Evolutionary conservation across 2,888 invertebrate genomes (phyloP).

Genomic region (Drosophila fulvimacula): DNA sequence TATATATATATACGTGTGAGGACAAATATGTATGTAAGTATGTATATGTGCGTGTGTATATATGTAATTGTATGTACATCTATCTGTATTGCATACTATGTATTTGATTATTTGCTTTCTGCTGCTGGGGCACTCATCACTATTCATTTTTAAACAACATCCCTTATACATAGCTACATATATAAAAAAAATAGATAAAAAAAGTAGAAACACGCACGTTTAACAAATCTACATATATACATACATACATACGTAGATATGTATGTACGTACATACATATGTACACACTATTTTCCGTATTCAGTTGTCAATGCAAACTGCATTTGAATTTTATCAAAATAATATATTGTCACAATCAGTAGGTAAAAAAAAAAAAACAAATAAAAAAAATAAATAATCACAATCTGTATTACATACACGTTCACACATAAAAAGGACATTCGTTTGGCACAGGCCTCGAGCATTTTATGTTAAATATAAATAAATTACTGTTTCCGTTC

Average conservation of each 20-base stretch:
- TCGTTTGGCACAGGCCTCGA: slow-evolving; percentile 65
- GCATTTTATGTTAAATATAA: slow-evolving; percentile 59
- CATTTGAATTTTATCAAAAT: slow-evolving; percentile 41
- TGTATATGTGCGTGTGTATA: slow-evolving; percentile 2
- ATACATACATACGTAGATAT: neutral
- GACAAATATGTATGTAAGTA: slow-evolving; percentile 7
- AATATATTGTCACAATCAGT: slow-evolving; percentile 42
- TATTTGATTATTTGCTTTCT: slow-evolving; percentile 32
- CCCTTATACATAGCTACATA: slow-evolving; percentile 24
- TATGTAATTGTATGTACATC: slow-evolving; percentile 17
- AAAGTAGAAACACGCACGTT: slow-evolving; percentile 33
- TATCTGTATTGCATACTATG: slow-evolving; percentile 23
- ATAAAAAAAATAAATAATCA: slow-evolving; percentile 13
- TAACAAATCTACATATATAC: neutral
- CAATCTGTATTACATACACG: slow-evolving; percentile 48
- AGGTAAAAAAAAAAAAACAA: slow-evolving; percentile 19
- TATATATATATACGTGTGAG: slow-evolving; percentile 3
- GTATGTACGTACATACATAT: slow-evolving; percentile 23
- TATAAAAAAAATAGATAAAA: slow-evolving; percentile 31
- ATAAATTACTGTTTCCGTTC: slow-evolving; percentile 58
- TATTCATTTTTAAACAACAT: slow-evolving; percentile 40
- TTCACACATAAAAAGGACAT: slow-evolving; percentile 66
- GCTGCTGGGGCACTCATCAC: slow-evolving; percentile 33
- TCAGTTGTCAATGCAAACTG: slow-evolving; percentile 44
- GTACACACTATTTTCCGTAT: slow-evolving; percentile 53